Base-by-base conservation (phyloP, 2,113 vertebrate species). In the Gorsachius goisagi region DNA sequence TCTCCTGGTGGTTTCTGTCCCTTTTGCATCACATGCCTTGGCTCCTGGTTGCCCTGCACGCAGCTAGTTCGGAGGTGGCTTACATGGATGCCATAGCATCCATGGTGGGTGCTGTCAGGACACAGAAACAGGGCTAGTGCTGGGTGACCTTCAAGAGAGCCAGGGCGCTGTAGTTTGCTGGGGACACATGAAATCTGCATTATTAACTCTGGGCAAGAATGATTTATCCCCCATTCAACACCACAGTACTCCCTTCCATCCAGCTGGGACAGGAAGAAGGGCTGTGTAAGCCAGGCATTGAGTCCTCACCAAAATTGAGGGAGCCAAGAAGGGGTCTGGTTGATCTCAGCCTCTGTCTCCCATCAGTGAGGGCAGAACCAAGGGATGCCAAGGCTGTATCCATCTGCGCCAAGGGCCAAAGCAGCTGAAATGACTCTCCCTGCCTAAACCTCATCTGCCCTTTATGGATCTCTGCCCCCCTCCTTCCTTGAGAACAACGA, bases 401-500 rank as follows among this genome's bases (percentile, higher is more conserved):
- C 1, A 1, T 59, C 44, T 75, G 32, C 50, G 56, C 73, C 84
- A 67, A 66, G 37, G 39, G 47, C 50, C 37, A 62, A 77, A 50
- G 59, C 28, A 73, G 53, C 74, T 44, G 77, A 81, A 94, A 68
- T 2, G 3, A 52, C 39, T 88, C 73, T 87, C 71, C 58, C 32
- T 69, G 28, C 35, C 58, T 91, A 78, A 87, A 85, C 52, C 56
- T 87, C 39, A 56, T 35, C 71, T 82, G 76, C 60, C 82, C 85
- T 96, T 94, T 82, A 28, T 15, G 73, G 58, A 30, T 76, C 81
- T 94, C 84, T 88, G 49, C 49, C 55, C 37, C 24, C 14, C 84
- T 81, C 30, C 84, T 95, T 95, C 77, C 77, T 95, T 11, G 10
- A 88, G 32, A 82, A 85, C 93, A 91, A 76, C 6, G 16, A 92